Evolutionary conservation across 2,113 vertebrate genomes (phyloP).

Genomic region (Tachycineta bicolor): DNA sequence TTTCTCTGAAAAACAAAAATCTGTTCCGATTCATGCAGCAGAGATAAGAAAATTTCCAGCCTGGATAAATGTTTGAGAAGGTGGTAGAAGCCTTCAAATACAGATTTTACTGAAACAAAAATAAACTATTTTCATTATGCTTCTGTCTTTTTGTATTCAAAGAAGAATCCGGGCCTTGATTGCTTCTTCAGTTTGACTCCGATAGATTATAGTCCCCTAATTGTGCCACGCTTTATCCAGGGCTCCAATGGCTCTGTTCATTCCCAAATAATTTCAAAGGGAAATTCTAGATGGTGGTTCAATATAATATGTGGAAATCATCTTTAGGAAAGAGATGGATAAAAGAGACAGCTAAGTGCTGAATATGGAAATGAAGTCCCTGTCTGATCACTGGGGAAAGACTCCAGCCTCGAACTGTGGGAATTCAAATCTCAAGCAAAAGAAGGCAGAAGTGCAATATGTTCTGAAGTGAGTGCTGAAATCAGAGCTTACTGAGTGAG

Average conservation of each 20-base stretch:
- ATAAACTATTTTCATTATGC: background rate
- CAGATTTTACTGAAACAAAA: background rate
- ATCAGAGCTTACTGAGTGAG: background rate
- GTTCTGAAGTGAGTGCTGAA: background rate
- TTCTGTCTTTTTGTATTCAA: background rate
- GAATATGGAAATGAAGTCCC: background rate
- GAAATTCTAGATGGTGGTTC: background rate
- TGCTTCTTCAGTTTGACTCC: background rate
- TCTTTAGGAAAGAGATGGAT: background rate
- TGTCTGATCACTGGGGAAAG: background rate
- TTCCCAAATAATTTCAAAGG: background rate
- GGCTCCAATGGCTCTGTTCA: background rate
- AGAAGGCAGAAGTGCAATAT: background rate
- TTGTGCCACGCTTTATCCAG: background rate
- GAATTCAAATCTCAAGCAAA: conserved; percentile 1
- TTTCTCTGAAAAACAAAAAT: background rate
- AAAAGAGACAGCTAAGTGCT: background rate
- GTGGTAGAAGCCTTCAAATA: background rate
- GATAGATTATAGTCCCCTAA: background rate
- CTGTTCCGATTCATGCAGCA: background rate
- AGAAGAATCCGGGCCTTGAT: background rate
- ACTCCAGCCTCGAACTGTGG: background rate
- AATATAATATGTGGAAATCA: background rate
- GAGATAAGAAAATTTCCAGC: background rate
- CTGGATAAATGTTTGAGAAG: background rate